Percentiles rank a stretch among this genome's conserved stretches.
phyloP scores from a whole-genome alignment of 2,888 invertebrate genomes.

The Thumatha senex region DNA sequence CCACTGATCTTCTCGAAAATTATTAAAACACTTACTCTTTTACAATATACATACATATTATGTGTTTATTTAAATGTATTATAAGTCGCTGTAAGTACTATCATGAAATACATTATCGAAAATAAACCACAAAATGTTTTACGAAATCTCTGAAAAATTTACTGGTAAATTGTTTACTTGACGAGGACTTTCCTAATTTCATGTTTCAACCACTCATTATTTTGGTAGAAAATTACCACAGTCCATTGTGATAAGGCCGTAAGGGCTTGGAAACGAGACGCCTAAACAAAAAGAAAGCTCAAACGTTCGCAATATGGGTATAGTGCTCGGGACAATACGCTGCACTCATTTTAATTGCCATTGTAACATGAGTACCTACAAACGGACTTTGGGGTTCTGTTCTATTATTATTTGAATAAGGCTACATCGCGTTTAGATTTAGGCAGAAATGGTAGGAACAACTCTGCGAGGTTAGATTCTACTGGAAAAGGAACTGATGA shows the following conservation, averaged over 20 bases:
- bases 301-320: slow-evolving; percentile 21
- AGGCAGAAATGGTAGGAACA: too few relatives aligned
- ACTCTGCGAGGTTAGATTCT: too few relatives aligned
- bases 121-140: too few relatives aligned
- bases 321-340: slow-evolving; percentile 41
- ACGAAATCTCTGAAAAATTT: not conserved
- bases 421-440: too few relatives aligned
- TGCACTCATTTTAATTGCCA: slow-evolving; percentile 60
- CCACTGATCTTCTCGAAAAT: too few relatives aligned
- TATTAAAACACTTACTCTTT: too few relatives aligned
- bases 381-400: slow-evolving; percentile 10
- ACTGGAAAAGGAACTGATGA: too few relatives aligned
- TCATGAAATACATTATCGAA: too few relatives aligned
- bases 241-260: slow-evolving; percentile 25
- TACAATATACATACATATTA: too few relatives aligned
- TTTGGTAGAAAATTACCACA: slow-evolving; percentile 23
- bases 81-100: too few relatives aligned
- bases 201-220: slow-evolving; percentile 10
- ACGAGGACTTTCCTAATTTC: slow-evolving; percentile 7
- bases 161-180: slow-evolving; percentile 6
- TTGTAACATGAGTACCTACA: slow-evolving; percentile 29
- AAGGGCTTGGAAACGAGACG: slow-evolving; percentile 34
- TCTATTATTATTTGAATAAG: not conserved
- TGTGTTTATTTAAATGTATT: too few relatives aligned
- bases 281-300: slow-evolving; percentile 20